These are phyloP conservation scores for Stegodyphus dumicola DNA, from an alignment of 1,140 invertebrate species.

Conservation along the genomic window DNA sequence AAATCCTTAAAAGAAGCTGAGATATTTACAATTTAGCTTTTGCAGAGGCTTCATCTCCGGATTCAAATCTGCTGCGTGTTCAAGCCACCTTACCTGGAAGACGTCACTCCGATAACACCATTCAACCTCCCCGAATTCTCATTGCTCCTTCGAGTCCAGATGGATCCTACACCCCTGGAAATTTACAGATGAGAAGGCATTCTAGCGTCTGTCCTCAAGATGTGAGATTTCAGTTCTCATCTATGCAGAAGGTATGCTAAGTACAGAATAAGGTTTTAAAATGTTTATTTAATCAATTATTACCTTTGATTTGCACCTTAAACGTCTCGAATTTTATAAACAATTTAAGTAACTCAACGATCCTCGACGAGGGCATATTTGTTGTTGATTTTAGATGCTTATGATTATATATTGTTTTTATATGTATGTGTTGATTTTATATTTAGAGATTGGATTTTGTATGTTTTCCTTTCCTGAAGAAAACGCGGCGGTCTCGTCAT, in stretches of 20 bases:
- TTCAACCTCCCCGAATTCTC: slow-evolving; percentile 81
- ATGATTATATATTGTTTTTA: no score
- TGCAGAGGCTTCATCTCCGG: slow-evolving; percentile 78
- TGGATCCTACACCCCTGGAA: slow-evolving; percentile 51
- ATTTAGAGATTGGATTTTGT: no score
- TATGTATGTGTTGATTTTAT: no score
- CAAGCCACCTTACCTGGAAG: slow-evolving; percentile 80
- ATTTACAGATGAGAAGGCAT: slow-evolving; percentile 62
- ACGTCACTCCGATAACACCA: slow-evolving; percentile 88
- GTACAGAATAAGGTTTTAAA: neutral
- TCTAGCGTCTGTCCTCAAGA: slow-evolving; percentile 62
- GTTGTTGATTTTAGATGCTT: no score
- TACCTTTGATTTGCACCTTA: no score
- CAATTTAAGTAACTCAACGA: no score
- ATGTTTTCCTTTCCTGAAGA: no score
- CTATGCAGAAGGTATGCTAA: neutral
- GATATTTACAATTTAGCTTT: neutral
- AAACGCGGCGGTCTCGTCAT: no score
- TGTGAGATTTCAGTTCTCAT: slow-evolving; percentile 46
- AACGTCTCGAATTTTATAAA: no score
- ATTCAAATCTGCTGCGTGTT: slow-evolving; percentile 87
- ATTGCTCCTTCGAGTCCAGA: slow-evolving; percentile 63
- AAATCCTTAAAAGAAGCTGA: no score
- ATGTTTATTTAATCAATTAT: no score
- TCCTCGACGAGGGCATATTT: no score